Base-by-base conservation (phyloP, 1,140 invertebrate genomes). In the Hesperophylax magnus region DNA sequence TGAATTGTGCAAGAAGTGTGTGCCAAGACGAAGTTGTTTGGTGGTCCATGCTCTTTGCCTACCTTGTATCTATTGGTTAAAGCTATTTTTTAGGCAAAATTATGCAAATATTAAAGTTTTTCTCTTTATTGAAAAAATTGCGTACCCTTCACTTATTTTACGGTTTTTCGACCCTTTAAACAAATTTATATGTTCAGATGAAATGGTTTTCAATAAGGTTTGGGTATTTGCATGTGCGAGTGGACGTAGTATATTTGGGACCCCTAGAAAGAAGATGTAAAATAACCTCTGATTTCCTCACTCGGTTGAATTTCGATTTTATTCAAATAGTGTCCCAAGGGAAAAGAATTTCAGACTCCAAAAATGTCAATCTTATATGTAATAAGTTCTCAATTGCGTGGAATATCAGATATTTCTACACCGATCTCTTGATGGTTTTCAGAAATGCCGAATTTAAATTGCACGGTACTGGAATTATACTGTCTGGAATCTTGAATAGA, bases 271-370 rank as follows among this genome's bases (percentile, higher is more conserved):
- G 54, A 18, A 58, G n/a, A 58, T 22, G 9, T 58, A 58, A 58
- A 58, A 22, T 20, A 58, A 58, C n/a, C 22, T 7, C 7, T 18
- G 22, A 20, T 58, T 58, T 22, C 56, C 22, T 58, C 56, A 58
- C 56, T 58, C 11, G 56, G 56, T 22, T 58, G 56, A 5, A 11
- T 18, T 58, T 58, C 1, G 6, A 58, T 58, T 20, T 20, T 18
- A 58, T 58, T 58, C 56, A 58, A 58, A 58, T 58, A 58, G 56
- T 22, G 56, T 22, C 56, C 56, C 56, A 22, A 58, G 56, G 56
- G n/a, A 58, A 20, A 58, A 14, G 11, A 22, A 8, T 58, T 8
- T 5, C 56, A 8, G 22, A 58, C n/a, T 22, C 9, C n/a, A 58
- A 58, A 58, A 58, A 58, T 58, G 56, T 18, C 56, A 22, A 58